Conservation (phyloP, 2,888 invertebrate genomes). For the Punctoribates punctum region DNA sequence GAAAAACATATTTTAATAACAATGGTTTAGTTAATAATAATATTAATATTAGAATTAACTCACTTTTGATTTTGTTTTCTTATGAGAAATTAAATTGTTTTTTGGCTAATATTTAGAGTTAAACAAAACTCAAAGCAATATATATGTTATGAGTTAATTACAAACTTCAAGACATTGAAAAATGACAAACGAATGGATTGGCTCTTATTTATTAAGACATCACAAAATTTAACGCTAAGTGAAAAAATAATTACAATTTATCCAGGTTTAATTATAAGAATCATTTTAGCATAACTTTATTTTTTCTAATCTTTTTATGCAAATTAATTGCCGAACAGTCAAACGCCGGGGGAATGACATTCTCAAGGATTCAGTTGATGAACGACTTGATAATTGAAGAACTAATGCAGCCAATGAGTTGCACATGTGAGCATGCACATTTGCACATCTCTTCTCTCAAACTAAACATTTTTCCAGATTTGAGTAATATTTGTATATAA, state of each 20-base stretch:
- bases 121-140: background rate
- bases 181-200: background rate
- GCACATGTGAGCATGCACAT: too few relatives aligned
- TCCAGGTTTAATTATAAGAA: conserved; percentile 16
- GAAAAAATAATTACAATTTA: background rate
- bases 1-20: background rate
- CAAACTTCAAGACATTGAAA: background rate
- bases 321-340: background rate
- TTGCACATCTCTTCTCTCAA: too few relatives aligned
- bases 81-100: conserved; percentile 8
- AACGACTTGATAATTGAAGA: background rate
- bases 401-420: too few relatives aligned
- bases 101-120: background rate
- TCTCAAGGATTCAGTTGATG: conserved; percentile 25
- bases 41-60: background rate
- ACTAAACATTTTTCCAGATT: too few relatives aligned
- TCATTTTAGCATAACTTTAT: background rate
- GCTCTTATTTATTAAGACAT: conserved; percentile 14
- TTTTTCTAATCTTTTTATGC: background rate
- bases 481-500: too few relatives aligned
- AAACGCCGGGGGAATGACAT: conserved; percentile 4
- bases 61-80: background rate
- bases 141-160: too few relatives aligned
- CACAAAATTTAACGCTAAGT: background rate
- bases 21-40: background rate